Conservation (phyloP, 1,140 invertebrate genomes). For the Bilobella aurantiaca region DNA sequence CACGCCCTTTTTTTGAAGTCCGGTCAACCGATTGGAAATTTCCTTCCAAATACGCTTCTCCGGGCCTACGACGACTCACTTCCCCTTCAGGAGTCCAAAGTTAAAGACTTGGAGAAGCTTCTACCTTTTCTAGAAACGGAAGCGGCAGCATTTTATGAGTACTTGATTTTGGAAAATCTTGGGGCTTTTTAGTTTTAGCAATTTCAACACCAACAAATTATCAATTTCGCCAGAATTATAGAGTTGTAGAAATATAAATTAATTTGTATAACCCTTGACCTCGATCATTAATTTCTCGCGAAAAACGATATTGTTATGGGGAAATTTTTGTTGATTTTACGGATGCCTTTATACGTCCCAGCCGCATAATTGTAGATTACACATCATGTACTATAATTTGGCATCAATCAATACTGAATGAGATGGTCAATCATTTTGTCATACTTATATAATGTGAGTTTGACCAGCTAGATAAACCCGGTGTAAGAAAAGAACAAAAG, state of each 20-base stretch:
- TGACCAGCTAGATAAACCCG: too few species aligned
- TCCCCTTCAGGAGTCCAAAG: not conserved
- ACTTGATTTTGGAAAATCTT: not conserved
- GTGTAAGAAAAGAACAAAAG: too few species aligned
- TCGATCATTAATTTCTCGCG: not conserved
- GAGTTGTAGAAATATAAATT: too few species aligned
- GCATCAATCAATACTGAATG: too few species aligned
- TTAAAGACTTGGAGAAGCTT: not conserved
- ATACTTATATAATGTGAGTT: too few species aligned
- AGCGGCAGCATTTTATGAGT: not conserved
- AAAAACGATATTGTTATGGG: not conserved
- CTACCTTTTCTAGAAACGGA: not conserved
- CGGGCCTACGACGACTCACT: not conserved
- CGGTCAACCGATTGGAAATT: not conserved
- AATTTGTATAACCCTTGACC: not conserved
- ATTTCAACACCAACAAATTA: not conserved
- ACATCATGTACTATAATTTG: too few species aligned
- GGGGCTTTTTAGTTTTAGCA: not conserved
- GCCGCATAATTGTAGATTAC: not conserved
- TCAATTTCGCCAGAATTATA: too few species aligned
- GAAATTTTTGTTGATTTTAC: not conserved
- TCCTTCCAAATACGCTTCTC: not conserved
- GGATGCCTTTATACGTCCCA: not conserved
- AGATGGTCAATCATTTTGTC: too few species aligned
- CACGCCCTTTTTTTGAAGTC: not conserved